Base-by-base conservation (phyloP, 2,797 vertebrate species). In the Spheniscus humboldti region DNA sequence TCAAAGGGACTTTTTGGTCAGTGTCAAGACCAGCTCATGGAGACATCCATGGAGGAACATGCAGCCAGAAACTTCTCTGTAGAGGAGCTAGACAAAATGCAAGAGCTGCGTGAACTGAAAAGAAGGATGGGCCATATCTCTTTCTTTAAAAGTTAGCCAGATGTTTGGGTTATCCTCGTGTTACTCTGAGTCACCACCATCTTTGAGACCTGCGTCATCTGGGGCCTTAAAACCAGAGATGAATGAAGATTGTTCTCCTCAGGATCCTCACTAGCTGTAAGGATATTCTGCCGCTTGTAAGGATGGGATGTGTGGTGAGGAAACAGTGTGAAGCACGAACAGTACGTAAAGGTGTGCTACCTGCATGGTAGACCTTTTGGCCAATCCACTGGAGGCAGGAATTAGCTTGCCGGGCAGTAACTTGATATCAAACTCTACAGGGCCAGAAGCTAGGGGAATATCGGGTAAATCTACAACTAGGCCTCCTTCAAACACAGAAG, bases 131-230 rank as follows among this genome's bases (percentile, higher is more conserved):
- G 23, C 6, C 2, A 2, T 13, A 27, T 13, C 4, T 67, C 24
- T 85, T 74, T 30, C 53, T 39, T 47, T 41, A 41, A 63, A 87
- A 67, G 35, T 52, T 41, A 85, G 10, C 10, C 5, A 39, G 43
- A 18, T 45, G 5, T 48, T 64, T 67, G 25, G 2, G 13, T 62
- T 73, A 62, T 68, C 55, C 20, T 23, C 1, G 1, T 0, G 0
- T 60, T 57, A 43, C 28, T 60, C 31, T 64, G n/a, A 82, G 18
- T 68, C 55, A 57, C 31, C 30, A 63, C 28, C 8, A 17, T n/a
- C 68, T 74, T 18, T 59, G 55, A 80, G 27, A 12, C 9, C 23
- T 76, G 9, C 5, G 0, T 63, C 62, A 59, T 24, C 31, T 80
- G 60, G 11, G 35, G 24, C 18, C 41, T 94, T 60, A 85, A 81